Evolutionary conservation across 2,113 vertebrate genomes (phyloP).

Genomic region (Amia ocellicauda): DNA sequence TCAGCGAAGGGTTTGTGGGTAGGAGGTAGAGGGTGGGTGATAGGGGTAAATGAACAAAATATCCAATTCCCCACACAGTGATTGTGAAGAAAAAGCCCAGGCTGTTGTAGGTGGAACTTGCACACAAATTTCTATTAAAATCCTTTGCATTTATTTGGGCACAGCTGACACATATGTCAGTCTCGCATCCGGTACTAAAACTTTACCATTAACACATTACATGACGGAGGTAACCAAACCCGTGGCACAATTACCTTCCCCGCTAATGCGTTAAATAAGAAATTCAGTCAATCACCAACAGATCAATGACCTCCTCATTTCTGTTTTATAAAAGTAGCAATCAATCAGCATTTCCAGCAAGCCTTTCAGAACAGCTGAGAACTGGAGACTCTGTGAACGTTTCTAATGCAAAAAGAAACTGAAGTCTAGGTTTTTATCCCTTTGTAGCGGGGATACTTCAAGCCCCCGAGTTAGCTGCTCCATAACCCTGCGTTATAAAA

Average conservation of each 20-base stretch:
- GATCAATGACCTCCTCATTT: background rate
- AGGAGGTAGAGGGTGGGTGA: too few relatives aligned
- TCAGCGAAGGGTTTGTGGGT: too few relatives aligned
- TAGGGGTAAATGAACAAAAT: too few relatives aligned
- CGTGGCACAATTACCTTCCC: slow-evolving; percentile 21
- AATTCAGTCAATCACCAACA: background rate
- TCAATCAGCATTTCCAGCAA: too few relatives aligned
- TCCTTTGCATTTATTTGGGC: slow-evolving; percentile 3
- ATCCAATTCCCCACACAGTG: slow-evolving; percentile 12
- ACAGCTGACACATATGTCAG: slow-evolving; percentile 7
- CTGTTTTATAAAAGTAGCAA: too few relatives aligned
- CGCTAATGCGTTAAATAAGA: slow-evolving; percentile 23
- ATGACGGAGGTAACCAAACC: slow-evolving; percentile 10
- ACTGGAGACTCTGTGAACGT: too few relatives aligned
- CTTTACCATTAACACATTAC: slow-evolving; percentile 17
- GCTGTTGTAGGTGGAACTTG: slow-evolving; percentile 3
- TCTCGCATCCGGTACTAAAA: slow-evolving; percentile 13
- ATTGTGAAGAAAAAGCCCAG: slow-evolving; percentile 14
- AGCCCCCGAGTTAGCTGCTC: slow-evolving; percentile 23
- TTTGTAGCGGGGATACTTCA: too few relatives aligned
- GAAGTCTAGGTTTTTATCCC: too few relatives aligned
- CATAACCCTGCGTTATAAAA: slow-evolving; percentile 34
- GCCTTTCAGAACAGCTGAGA: too few relatives aligned
- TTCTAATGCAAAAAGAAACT: too few relatives aligned
- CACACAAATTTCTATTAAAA: slow-evolving; percentile 18